Evolutionary conservation across 2,888 invertebrate species (phyloP), one percentile per base, ranked within the genome.

Genomic region (Xestia xanthographa): DNA sequence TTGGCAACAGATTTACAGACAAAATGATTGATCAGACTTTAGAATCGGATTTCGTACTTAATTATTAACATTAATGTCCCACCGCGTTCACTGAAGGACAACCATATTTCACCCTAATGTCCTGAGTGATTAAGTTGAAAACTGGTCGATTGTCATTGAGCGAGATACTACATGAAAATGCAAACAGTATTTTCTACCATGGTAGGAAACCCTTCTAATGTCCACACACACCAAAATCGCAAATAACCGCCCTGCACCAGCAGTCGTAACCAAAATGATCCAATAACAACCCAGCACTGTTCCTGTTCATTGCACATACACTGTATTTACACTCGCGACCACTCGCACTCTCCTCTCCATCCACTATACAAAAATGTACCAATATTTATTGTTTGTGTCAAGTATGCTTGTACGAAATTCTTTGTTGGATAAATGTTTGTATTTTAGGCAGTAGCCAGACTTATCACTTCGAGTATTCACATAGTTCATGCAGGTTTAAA

Each of bases 321-420:
- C 79, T 82, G 70, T 82, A 88, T 86, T 72, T 83, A 83, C 84
- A 78, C 73, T 66, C 70, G 20, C 75, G 20, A 12, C 58, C 74
- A 75, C 22, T 68, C 70, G 60, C 77, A 68, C 71, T 48, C n/a
- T 69, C 41, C 71, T 48, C n/a, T 69, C 41, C 50, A 58, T 80
- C 20, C 56, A 67, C 41, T 78, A 66, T 80, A 83, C 76, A 86
- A 82, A 86, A 81, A 79, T 81, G 80, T 82, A 84, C 65, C 50
- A 70, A 69, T 62, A 29, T 72, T 77, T 50, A 41, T 58, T 65
- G 29, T n/a, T 68, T 69, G 45, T 70, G 41, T 69, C 22, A 20
- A 86, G 85, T 77, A 86, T 80, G 84, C 84, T 84, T 76, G 85
- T 69, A 80, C 65, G 65, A 67, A 56, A 66, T 34, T 50, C 26